Conservation (phyloP, 2,888 invertebrate genomes). For the Plusia festucae region DNA sequence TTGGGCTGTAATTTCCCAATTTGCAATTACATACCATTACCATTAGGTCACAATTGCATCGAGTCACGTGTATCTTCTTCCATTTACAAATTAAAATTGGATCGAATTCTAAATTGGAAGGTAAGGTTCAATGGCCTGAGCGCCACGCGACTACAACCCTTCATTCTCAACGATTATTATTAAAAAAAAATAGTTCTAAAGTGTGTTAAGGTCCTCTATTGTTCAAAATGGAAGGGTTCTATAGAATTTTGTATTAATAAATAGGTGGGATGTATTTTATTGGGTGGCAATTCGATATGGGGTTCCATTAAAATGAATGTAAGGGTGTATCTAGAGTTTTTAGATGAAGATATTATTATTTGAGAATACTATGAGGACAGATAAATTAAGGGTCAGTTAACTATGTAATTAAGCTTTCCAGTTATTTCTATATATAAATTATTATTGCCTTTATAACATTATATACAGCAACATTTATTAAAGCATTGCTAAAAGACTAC, state of each 20-base stretch:
- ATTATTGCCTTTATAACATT: too few species aligned
- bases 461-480: too few species aligned
- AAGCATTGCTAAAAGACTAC: too few species aligned
- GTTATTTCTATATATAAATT: too few species aligned
- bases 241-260: constrained; percentile 48
- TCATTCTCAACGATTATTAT: constrained; percentile 72
- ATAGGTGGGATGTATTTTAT: constrained; percentile 54
- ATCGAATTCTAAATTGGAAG: constrained; percentile 46
- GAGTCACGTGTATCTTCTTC: constrained; percentile 25
- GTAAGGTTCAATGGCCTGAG: constrained; percentile 78
- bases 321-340: constrained; percentile 42
- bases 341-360: constrained; percentile 51
- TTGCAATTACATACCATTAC: constrained; percentile 38
- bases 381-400: constrained; percentile 14
- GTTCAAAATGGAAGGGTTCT: constrained; percentile 51
- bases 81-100: constrained; percentile 53
- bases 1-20: constrained; percentile 9
- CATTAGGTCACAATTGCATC: constrained; percentile 34
- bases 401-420: neutral
- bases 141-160: constrained; percentile 80
- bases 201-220: constrained; percentile 65
- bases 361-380: constrained; percentile 35
- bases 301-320: constrained; percentile 32
- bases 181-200: constrained; percentile 65
- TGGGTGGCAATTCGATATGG: constrained; percentile 59